phyloP scores from a whole-genome alignment of 2,113 vertebrate species.

The Hypanus sabinus region DNA sequence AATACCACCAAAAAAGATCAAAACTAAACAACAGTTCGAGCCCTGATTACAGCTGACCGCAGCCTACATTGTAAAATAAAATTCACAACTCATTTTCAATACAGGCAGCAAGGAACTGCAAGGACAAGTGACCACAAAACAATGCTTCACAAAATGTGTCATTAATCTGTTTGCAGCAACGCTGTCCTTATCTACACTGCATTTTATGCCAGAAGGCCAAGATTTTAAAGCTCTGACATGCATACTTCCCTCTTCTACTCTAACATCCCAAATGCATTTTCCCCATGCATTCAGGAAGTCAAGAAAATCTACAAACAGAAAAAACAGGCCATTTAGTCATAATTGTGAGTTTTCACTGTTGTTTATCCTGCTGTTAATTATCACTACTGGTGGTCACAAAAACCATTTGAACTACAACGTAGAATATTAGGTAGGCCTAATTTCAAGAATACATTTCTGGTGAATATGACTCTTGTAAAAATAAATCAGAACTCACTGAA shows the following conservation, averaged over 20 bases:
- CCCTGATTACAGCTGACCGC: conserved; percentile 34
- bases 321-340: background rate
- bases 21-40: conserved; percentile 32
- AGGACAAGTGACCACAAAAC: conserved; percentile 7
- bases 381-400: background rate
- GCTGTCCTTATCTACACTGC: conserved; percentile 7
- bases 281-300: background rate
- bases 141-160: background rate
- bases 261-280: background rate
- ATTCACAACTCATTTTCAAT: conserved; percentile 9
- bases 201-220: background rate
- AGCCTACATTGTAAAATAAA: conserved; percentile 19
- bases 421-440: background rate
- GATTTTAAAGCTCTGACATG: background rate
- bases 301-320: background rate
- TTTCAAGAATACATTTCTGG: background rate
- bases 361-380: background rate
- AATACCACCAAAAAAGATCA: conserved; percentile 31
- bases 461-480: background rate
- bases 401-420: background rate
- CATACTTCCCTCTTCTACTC: background rate
- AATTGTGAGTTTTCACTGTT: background rate
- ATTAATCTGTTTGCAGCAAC: background rate
- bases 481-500: background rate
- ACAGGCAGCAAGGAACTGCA: background rate